phyloP scores from a whole-genome alignment of 1,140 invertebrate species.

The Drosophila prosaltans region DNA sequence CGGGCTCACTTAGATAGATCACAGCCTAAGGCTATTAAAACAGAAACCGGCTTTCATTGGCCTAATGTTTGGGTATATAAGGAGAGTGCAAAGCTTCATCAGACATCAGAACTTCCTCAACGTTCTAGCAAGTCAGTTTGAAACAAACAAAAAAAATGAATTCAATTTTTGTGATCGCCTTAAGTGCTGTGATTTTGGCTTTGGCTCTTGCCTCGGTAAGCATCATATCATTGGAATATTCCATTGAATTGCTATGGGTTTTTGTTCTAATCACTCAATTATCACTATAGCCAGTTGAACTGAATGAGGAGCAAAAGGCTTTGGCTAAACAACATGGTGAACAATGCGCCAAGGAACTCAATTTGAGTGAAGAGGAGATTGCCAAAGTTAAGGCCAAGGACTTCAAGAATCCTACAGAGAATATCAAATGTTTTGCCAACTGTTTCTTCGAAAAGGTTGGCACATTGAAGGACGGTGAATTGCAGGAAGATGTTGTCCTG shows the following conservation, averaged over 20 bases:
- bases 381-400: conserved; percentile 67
- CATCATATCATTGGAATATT: conserved; percentile 6
- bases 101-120: conserved; percentile 57
- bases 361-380: conserved; percentile 57
- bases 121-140: conserved; percentile 55
- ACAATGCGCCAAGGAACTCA: conserved; percentile 51
- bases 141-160: conserved; percentile 49
- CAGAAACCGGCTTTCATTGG: conserved; percentile 60
- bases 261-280: too few species aligned
- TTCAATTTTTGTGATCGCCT: conserved; percentile 60
- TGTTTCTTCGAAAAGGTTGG: conserved; percentile 71
- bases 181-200: conserved; percentile 58
- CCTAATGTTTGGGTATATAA: conserved; percentile 54
- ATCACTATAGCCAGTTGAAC: conserved; percentile 39
- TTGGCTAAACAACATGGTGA: conserved; percentile 62
- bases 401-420: conserved; percentile 65
- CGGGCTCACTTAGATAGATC: conserved; percentile 52
- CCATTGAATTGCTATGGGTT: not conserved
- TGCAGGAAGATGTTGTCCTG: conserved; percentile 58
- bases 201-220: conserved; percentile 62
- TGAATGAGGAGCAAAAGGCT: conserved; percentile 62
- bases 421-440: conserved; percentile 73
- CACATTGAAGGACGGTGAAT: conserved; percentile 61
- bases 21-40: conserved; percentile 50
- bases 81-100: not conserved